Conservation (phyloP, 1,140 invertebrate species). For the Diachasma alloeum region DNA sequence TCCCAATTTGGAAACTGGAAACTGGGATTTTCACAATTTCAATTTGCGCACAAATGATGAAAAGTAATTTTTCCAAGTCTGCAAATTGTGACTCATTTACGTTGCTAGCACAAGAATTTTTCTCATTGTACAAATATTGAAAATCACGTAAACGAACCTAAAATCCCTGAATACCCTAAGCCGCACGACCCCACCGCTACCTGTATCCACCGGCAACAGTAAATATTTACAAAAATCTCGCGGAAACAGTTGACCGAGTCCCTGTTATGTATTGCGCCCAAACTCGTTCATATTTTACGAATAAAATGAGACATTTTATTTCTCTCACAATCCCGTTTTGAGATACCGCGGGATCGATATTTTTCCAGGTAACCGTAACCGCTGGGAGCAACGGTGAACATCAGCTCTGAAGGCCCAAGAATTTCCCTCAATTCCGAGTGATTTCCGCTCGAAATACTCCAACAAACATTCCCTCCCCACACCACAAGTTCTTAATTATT, state of each 20-base stretch:
- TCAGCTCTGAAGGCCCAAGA: background rate
- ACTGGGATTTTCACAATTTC: too few relatives aligned
- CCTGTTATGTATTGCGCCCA: background rate
- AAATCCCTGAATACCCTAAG: too few relatives aligned
- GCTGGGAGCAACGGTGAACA: background rate
- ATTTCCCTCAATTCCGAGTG: background rate
- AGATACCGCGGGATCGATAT: constrained; percentile 24
- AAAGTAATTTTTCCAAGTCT: too few relatives aligned
- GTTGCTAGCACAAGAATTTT: too few relatives aligned
- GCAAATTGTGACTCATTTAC: too few relatives aligned
- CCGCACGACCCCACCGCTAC: too few relatives aligned
- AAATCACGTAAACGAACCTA: too few relatives aligned
- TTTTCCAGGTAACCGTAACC: constrained; percentile 25
- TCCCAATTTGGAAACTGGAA: too few relatives aligned
- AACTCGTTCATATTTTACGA: background rate
- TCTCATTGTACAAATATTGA: too few relatives aligned
- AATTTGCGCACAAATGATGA: too few relatives aligned
- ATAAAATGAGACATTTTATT: constrained; percentile 11
- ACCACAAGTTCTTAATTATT: too few relatives aligned
- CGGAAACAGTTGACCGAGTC: background rate
- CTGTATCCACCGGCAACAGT: background rate
- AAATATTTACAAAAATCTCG: background rate
- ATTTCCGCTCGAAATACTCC: too few relatives aligned
- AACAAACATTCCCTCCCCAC: background rate
- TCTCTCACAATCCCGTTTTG: constrained; percentile 22